Evolutionary conservation across 2,797 vertebrate genomes (phyloP).

Genomic region (Phrynocephalus guinanensis): DNA sequence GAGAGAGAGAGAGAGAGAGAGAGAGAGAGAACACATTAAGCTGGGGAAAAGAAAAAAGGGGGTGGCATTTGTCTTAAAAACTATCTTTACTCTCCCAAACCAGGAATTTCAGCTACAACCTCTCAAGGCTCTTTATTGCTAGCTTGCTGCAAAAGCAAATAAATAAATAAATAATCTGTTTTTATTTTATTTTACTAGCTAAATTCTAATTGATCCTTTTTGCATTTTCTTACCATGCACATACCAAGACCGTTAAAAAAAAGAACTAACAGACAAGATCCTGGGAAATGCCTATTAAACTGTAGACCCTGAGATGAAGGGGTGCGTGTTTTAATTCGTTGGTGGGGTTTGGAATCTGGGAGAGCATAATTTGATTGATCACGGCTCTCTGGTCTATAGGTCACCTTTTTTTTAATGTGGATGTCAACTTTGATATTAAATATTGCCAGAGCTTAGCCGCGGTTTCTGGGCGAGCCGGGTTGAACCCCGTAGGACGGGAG

Average conservation of each 20-base stretch:
- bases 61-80: neutral
- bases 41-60: no score
- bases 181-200: neutral
- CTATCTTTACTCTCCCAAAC: no score
- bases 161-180: neutral
- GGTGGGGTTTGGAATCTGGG: no score
- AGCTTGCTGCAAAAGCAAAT: neutral
- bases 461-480: no score
- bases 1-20: no score
- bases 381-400: neutral
- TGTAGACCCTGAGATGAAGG: neutral
- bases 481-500: no score
- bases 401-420: neutral
- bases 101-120: no score
- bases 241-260: neutral
- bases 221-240: no score
- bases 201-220: neutral
- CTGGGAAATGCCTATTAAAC: neutral
- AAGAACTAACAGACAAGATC: neutral
- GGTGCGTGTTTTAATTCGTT: neutral
- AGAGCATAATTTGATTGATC: no score
- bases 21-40: no score
- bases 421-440: neutral
- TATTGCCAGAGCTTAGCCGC: no score
- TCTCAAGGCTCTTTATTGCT: no score